phyloP scores from a whole-genome alignment of 2,888 invertebrate genomes.

The Aporophyla lueneburgensis region DNA sequence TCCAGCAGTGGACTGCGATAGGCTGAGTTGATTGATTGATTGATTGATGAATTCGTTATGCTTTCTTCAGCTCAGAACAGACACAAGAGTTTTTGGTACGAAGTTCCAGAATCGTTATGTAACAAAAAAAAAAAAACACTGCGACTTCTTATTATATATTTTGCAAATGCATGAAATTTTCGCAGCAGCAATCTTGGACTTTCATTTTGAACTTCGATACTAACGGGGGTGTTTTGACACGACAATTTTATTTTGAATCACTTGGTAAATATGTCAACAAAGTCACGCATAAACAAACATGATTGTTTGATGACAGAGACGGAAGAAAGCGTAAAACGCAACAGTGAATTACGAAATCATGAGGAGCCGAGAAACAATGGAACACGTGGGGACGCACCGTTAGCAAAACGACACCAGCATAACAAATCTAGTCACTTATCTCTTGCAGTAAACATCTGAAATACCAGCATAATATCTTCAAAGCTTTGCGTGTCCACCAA shows the following conservation, averaged over 20 bases:
- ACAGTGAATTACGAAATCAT: constrained; percentile 70
- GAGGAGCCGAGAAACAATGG: constrained; percentile 77
- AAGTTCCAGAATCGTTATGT: too few relatives aligned
- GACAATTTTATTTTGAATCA: not conserved
- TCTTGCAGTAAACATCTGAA: constrained; percentile 69
- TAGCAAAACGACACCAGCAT: constrained; percentile 75
- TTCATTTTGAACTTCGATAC: too few relatives aligned
- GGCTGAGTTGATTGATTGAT: too few relatives aligned
- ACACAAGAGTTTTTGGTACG: not conserved
- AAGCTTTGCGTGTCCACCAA: constrained; percentile 77
- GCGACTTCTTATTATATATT: too few relatives aligned
- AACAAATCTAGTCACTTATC: constrained; percentile 58
- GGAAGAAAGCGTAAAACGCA: constrained; percentile 65
- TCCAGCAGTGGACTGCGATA: too few relatives aligned
- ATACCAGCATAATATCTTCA: constrained; percentile 81
- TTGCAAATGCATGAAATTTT: too few relatives aligned
- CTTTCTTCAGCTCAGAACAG: not conserved
- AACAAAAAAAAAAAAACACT: too few relatives aligned
- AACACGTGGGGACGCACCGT: constrained; percentile 76
- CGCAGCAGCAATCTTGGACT: too few relatives aligned
- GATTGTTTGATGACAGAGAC: constrained; percentile 63
- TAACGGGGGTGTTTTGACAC: too few relatives aligned
- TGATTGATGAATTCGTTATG: not conserved
- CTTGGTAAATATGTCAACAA: constrained; percentile 19
- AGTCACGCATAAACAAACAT: constrained; percentile 52